These are phyloP conservation scores for Menura novaehollandiae DNA, from an alignment of 2,113 vertebrate genomes.

Conservation along the genomic window DNA sequence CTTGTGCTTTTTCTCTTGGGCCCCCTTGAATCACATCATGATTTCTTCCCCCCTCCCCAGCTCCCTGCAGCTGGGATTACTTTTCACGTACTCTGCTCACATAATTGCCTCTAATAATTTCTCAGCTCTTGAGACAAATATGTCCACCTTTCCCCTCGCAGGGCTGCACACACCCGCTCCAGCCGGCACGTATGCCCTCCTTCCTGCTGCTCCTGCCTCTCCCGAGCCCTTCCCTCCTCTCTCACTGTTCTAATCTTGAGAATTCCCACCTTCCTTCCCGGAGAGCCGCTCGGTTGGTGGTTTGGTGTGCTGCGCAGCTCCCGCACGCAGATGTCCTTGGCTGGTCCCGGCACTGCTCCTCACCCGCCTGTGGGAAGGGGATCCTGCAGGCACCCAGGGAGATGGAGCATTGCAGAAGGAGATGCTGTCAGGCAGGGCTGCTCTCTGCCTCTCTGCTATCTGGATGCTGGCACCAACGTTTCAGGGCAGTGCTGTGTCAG, in stretches of 20 bases:
- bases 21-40: constrained; percentile 37
- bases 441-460: background rate
- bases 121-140: background rate
- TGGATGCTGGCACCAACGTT: background rate
- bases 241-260: background rate
- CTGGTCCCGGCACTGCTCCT: background rate
- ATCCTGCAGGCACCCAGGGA: rapidly evolving
- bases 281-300: rapidly evolving
- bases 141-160: background rate
- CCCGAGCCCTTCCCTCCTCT: background rate
- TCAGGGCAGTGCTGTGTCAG: background rate
- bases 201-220: background rate
- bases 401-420: background rate
- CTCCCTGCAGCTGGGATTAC: constrained; percentile 51
- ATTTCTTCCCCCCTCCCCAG: background rate
- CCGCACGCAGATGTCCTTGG: background rate
- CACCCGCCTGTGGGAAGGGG: background rate
- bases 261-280: background rate
- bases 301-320: background rate
- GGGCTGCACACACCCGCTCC: background rate
- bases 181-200: background rate
- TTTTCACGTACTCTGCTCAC: background rate
- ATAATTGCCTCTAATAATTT: constrained; percentile 44
- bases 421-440: background rate
- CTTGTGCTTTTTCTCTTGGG: constrained; percentile 36